Conservation (phyloP, 1,140 invertebrate genomes). For the Drosophila lowei region DNA sequence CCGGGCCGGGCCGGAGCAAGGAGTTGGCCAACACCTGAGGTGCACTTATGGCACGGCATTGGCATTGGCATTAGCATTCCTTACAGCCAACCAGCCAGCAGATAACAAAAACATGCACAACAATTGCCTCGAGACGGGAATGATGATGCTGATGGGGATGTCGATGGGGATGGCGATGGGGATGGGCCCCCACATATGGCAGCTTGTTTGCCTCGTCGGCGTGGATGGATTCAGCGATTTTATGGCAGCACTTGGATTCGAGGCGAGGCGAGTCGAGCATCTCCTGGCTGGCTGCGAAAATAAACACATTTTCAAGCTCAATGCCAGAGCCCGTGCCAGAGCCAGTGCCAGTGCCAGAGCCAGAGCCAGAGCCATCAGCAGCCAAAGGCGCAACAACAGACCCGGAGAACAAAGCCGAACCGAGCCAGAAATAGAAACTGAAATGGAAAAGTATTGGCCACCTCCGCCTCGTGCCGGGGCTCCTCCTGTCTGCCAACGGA, state of each 20-base stretch:
- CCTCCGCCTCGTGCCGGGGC: constrained; percentile 8
- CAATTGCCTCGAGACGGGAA: constrained; percentile 62
- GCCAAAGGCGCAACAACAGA: constrained; percentile 22
- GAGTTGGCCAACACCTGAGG: constrained; percentile 67
- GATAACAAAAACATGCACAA: constrained; percentile 80
- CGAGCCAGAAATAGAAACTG: constrained; percentile 66
- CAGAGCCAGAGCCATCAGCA: constrained; percentile 29
- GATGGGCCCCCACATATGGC: constrained; percentile 28
- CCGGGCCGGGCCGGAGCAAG: constrained; percentile 6
- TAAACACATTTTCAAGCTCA: constrained; percentile 81
- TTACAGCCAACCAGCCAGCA: constrained; percentile 66
- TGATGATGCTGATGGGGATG: constrained; percentile 35
- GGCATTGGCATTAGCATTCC: constrained; percentile 73
- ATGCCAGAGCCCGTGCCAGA: constrained; percentile 37
- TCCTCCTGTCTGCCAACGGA: constrained; percentile 46
- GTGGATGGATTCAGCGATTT: constrained; percentile 76
- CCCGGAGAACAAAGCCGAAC: constrained; percentile 71
- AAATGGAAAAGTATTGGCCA: constrained; percentile 66
- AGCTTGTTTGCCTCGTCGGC: constrained; percentile 61
- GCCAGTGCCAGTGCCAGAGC: constrained; percentile 37
- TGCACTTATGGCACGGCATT: constrained; percentile 67
- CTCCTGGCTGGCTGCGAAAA: constrained; percentile 41
- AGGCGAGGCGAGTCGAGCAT: constrained; percentile 11
- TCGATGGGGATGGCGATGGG: constrained; percentile 18
- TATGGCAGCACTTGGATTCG: constrained; percentile 74